These are phyloP conservation scores for Agriotes lineatus DNA, from an alignment of 2,888 invertebrate genomes.

Conservation along the genomic window DNA sequence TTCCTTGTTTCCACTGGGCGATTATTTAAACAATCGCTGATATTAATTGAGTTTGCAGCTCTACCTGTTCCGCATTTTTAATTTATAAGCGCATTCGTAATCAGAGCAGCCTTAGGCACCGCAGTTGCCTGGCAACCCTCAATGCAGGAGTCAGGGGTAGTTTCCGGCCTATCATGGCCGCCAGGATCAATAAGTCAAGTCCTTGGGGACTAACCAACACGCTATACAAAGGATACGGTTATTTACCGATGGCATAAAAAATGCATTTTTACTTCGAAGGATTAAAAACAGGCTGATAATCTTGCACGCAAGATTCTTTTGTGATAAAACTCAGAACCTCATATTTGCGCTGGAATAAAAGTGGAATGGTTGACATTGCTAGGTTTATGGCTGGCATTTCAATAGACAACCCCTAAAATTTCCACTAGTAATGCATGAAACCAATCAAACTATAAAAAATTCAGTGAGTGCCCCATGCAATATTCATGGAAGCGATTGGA, in stretches of 20 bases:
- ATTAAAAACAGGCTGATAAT: too few species aligned
- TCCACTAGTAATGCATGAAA: constrained; percentile 21
- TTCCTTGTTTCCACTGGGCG: too few species aligned
- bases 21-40: too few species aligned
- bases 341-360: too few species aligned
- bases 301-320: too few species aligned
- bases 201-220: constrained; percentile 56
- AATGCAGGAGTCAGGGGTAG: constrained; percentile 55
- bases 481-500: constrained; percentile 53
- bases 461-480: constrained; percentile 51
- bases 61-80: constrained; percentile 14
- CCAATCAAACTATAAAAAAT: constrained; percentile 58
- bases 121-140: constrained; percentile 61
- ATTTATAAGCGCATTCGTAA: constrained; percentile 19
- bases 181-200: constrained; percentile 65
- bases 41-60: not conserved
- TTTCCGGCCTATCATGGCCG: constrained; percentile 60
- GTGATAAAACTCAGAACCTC: too few species aligned
- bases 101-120: constrained; percentile 54
- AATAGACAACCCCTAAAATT: constrained; percentile 17
- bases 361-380: too few species aligned
- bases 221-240: constrained; percentile 22
- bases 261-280: not conserved
- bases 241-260: not conserved
- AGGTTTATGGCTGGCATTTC: too few species aligned